Evolutionary conservation across 2,888 invertebrate species (phyloP), one percentile per base, ranked within the genome.

Genomic region (Hyposoter didymator): DNA sequence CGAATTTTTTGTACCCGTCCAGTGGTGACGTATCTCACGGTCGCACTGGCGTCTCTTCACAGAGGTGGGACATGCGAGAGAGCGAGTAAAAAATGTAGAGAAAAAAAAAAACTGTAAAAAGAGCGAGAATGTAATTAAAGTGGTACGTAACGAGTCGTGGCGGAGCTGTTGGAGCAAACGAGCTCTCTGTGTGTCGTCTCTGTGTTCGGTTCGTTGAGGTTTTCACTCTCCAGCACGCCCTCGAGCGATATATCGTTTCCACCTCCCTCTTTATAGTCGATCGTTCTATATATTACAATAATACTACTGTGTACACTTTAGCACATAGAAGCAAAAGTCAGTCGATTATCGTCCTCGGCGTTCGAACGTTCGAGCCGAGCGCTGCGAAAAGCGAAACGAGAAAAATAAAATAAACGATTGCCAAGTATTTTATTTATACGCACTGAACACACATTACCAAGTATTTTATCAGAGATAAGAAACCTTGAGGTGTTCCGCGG

Each of bases 341-440:
- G 84, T 84, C 84, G 84, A 72, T 80, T 66, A 80, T 80, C 84
- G 84, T 84, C 75, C 84, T 72, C 84, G 75, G 6, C 19, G 70
- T 19, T 39, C 55, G 76, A 55, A 67, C 80, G 76, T 84, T 70
- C 76, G n/a, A 43, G 43, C n/a, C 35, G 52, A 70, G 67, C 74
- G 22, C 72, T 19, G 17, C 47, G 45, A 14, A 6, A 49, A 43
- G 64, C 19, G 14, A 49, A 47, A 17, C 39, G 17, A 75, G 49
- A 49, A 47, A 76, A 35, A 47, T 0, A 66, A 66, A 66, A 75
- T 12, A 72, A 75, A 66, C 32, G 66, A 22, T 62, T 6, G 47
- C 47, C 49, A 35, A 64, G 75, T 47, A 19, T 76, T 66, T 49
- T 49, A 49, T 49, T 49, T 49, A 66, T 49, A 66, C 45, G 55